Evolutionary conservation across 2,113 vertebrate species (phyloP).

Genomic region (Menura novaehollandiae): DNA sequence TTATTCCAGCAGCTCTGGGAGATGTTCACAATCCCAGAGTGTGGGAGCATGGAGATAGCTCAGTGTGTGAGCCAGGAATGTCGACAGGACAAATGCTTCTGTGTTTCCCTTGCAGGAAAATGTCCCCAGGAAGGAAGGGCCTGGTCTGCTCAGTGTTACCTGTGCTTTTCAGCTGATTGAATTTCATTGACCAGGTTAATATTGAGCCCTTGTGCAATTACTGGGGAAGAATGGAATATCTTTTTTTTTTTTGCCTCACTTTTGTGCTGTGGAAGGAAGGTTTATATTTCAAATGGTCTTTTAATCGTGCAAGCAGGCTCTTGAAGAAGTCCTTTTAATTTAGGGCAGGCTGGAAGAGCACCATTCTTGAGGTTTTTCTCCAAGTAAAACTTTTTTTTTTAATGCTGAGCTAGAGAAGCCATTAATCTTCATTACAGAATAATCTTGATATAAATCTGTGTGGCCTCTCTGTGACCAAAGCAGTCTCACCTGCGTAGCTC

Average conservation of each 20-base stretch:
- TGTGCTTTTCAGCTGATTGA: neutral
- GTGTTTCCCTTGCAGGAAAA: neutral
- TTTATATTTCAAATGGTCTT: constrained; percentile 22
- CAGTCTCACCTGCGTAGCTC: fast-evolving
- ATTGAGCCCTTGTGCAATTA: neutral
- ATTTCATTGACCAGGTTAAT: constrained; percentile 16
- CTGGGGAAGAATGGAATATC: neutral
- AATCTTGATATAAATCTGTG: neutral
- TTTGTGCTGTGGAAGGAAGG: neutral
- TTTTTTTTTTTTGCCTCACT: constrained; percentile 4
- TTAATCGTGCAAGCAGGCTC: neutral
- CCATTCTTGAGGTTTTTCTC: neutral
- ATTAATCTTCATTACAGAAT: constrained; percentile 1
- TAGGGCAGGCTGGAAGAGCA: neutral
- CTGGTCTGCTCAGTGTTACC: neutral
- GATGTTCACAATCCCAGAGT: constrained; percentile 1
- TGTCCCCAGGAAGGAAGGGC: neutral
- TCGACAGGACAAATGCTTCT: neutral
- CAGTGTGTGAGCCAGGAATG: neutral
- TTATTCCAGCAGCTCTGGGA: neutral
- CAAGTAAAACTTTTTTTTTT: neutral
- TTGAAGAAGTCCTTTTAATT: neutral
- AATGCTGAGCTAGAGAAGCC: neutral
- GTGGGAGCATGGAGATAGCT: neutral
- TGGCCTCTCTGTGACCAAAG: neutral